phyloP scores from a whole-genome alignment of 2,797 vertebrate genomes.

The Sebastiscus albofasciatus region DNA sequence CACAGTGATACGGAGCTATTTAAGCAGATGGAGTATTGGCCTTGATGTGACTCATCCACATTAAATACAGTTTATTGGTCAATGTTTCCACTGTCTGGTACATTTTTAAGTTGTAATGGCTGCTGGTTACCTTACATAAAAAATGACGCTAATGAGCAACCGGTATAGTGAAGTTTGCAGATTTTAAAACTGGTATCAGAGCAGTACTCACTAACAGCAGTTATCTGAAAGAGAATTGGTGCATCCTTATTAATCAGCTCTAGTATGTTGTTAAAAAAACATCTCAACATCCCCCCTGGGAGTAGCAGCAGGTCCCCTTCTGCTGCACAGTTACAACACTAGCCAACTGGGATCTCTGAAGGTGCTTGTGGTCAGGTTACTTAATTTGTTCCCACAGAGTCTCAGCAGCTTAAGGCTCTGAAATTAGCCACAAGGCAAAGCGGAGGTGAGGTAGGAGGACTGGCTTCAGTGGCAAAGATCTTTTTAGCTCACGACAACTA shows the following conservation, averaged over 20 bases:
- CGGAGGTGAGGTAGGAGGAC: slow-evolving; percentile 15
- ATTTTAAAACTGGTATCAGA: neutral
- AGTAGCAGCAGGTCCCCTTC: neutral
- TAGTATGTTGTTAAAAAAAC: neutral
- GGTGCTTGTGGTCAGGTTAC: slow-evolving; percentile 39
- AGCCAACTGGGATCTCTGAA: slow-evolving; percentile 17
- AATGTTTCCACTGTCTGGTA: neutral
- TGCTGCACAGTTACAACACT: neutral
- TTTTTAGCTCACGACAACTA: slow-evolving; percentile 55
- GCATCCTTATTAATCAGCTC: neutral
- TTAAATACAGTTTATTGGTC: neutral
- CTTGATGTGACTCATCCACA: neutral
- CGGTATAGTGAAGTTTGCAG: neutral
- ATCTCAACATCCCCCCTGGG: neutral
- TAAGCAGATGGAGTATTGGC: neutral
- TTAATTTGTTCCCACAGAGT: slow-evolving; percentile 59
- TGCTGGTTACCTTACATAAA: neutral
- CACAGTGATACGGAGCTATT: neutral
- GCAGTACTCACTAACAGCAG: neutral
- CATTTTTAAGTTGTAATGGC: no score
- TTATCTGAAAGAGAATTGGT: neutral
- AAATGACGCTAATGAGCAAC: neutral
- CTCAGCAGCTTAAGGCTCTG: slow-evolving; percentile 72
- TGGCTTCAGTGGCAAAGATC: slow-evolving; percentile 56
- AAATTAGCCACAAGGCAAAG: slow-evolving; percentile 68